Evolutionary conservation across 2,888 invertebrate species (phyloP).

Genomic region (Itoplectis maculator): DNA sequence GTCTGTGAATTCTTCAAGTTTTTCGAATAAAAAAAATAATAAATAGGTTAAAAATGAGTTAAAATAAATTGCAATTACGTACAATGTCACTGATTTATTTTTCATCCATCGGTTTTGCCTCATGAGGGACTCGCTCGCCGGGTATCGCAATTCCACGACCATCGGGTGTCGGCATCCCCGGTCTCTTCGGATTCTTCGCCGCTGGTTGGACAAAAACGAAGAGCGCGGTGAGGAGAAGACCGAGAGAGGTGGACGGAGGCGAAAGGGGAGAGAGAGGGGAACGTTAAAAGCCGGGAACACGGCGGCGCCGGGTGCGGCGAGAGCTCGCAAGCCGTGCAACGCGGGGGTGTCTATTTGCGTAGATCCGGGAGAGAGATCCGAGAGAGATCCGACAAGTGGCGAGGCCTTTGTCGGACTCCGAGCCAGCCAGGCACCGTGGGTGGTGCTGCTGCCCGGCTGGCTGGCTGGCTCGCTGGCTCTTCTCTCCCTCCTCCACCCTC

Average conservation of each 20-base stretch:
- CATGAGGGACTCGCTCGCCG: neutral
- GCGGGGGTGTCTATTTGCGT: slow-evolving; percentile 81
- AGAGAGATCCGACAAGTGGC: slow-evolving; percentile 83
- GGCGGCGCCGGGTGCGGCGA: slow-evolving; percentile 46
- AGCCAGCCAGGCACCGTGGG: slow-evolving; percentile 78
- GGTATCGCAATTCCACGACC: no score
- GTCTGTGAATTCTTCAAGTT: neutral
- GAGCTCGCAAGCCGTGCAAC: slow-evolving; percentile 43
- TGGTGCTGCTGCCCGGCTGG: no score
- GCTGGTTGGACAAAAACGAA: neutral
- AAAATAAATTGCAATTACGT: no score
- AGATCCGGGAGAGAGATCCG: no score
- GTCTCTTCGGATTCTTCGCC: neutral
- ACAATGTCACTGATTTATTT: neutral
- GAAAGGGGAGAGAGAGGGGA: slow-evolving; percentile 26
- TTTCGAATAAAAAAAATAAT: no score
- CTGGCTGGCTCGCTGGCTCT: no score
- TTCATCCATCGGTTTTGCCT: neutral
- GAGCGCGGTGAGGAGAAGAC: neutral
- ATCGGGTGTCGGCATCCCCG: slow-evolving; percentile 4
- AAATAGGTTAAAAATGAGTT: no score
- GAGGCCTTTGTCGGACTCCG: slow-evolving; percentile 77
- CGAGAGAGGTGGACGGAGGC: slow-evolving; percentile 8
- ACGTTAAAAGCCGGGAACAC: slow-evolving; percentile 57
- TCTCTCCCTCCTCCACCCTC: slow-evolving; percentile 64